Conservation (phyloP, 2,113 vertebrate genomes). For the Equus przewalskii region DNA sequence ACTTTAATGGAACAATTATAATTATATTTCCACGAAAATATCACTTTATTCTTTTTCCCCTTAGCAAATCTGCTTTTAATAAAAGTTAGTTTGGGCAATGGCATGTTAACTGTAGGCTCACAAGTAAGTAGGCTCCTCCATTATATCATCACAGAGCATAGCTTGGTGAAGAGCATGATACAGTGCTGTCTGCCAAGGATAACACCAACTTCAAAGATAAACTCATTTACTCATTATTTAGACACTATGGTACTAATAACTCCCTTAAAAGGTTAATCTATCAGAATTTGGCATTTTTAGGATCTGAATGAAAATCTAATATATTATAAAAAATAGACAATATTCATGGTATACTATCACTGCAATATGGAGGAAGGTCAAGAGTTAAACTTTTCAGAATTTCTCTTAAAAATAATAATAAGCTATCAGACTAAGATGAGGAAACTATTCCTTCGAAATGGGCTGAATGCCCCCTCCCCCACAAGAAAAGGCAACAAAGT, state of each 20-base stretch:
- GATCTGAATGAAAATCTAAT: slow-evolving; percentile 51
- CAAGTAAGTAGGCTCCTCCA: not conserved
- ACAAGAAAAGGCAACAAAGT: not conserved
- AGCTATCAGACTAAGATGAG: slow-evolving; percentile 3
- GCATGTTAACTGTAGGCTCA: slow-evolving; percentile 43
- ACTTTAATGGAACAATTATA: slow-evolving; percentile 70
- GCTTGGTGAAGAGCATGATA: slow-evolving; percentile 38
- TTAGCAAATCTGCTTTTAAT: slow-evolving; percentile 64
- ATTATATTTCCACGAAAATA: slow-evolving; percentile 72
- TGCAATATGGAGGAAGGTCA: not conserved
- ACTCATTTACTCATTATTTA: not conserved
- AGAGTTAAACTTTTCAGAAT: slow-evolving; percentile 25
- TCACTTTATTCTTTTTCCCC: slow-evolving; percentile 52
- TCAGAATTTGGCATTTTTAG: not conserved
- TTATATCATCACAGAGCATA: slow-evolving; percentile 34
- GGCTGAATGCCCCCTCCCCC: not conserved
- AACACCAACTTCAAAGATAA: not conserved
- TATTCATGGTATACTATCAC: not conserved
- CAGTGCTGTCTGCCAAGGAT: slow-evolving; percentile 57
- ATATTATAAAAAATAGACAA: not conserved
- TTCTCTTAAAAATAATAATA: slow-evolving; percentile 39
- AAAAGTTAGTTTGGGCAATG: slow-evolving; percentile 39
- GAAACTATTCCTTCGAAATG: slow-evolving; percentile 10
- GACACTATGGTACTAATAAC: not conserved
- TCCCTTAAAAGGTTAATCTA: not conserved